Conservation (phyloP, 2,113 vertebrate genomes). For the Toxostoma redivivum region DNA sequence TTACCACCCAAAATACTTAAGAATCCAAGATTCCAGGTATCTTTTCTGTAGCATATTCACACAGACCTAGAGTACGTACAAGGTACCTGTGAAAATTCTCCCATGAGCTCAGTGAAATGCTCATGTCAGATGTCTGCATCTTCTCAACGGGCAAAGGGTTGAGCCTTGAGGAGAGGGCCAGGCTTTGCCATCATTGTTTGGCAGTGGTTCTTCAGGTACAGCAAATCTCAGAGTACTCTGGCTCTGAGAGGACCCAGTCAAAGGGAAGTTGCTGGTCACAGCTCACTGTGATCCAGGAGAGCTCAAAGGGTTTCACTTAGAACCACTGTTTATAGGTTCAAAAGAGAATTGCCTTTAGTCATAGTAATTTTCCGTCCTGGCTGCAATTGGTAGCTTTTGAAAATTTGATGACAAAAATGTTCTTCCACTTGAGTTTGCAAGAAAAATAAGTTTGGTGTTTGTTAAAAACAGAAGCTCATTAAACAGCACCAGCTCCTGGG, state of each 20-base stretch:
- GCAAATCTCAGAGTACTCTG: neutral
- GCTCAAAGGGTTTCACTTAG: neutral
- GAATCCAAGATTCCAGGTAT: neutral
- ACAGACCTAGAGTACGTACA: neutral
- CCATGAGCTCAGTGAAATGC: accelerated
- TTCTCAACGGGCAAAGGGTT: neutral
- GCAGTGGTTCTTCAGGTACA: neutral
- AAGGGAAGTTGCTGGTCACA: neutral
- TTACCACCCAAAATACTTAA: neutral
- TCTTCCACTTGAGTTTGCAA: neutral
- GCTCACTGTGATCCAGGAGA: neutral
- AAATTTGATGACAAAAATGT: neutral
- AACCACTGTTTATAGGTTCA: neutral
- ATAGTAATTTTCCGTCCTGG: neutral
- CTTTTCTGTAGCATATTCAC: neutral
- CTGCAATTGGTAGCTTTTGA: neutral
- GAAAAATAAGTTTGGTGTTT: neutral
- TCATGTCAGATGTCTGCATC: no score
- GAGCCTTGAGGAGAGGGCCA: accelerated
- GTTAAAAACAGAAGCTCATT: neutral
- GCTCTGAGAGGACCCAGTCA: neutral
- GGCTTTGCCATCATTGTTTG: neutral
- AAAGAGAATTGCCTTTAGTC: neutral
- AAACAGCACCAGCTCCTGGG: neutral
- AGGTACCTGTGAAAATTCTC: neutral